phyloP scores from a whole-genome alignment of 2,113 vertebrate species.

The Caloenas nicobarica region DNA sequence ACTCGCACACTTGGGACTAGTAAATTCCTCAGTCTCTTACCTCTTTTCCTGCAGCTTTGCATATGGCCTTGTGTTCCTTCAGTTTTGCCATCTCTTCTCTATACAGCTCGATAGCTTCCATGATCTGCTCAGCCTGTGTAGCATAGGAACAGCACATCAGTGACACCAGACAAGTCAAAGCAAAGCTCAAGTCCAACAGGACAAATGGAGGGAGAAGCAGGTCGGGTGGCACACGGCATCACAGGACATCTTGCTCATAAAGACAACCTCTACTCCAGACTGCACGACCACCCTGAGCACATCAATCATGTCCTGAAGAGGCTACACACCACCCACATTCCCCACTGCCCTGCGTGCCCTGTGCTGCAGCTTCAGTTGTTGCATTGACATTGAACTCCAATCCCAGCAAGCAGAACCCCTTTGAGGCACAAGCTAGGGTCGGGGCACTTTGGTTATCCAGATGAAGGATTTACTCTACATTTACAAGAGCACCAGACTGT shows the following conservation, averaged over 20 bases:
- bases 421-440: background rate
- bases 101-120: conserved; percentile 94
- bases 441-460: background rate
- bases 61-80: conserved; percentile 84
- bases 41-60: conserved; percentile 88
- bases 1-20: background rate
- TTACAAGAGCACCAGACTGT: background rate
- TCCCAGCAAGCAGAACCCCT: background rate
- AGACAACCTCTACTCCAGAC: background rate
- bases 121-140: conserved; percentile 89
- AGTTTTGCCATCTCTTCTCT: conserved; percentile 86
- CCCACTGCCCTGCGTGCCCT: background rate
- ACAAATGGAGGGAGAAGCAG: background rate
- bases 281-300: background rate
- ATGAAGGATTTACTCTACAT: background rate
- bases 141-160: background rate
- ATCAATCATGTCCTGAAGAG: background rate
- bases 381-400: background rate
- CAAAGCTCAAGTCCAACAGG: background rate
- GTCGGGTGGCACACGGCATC: background rate
- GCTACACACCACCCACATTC: background rate
- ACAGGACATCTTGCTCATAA: background rate
- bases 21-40: conserved; percentile 62
- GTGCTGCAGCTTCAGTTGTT: background rate
- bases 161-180: background rate